Conservation (phyloP, 2,888 invertebrate species). For the Dryomyza anilis region DNA sequence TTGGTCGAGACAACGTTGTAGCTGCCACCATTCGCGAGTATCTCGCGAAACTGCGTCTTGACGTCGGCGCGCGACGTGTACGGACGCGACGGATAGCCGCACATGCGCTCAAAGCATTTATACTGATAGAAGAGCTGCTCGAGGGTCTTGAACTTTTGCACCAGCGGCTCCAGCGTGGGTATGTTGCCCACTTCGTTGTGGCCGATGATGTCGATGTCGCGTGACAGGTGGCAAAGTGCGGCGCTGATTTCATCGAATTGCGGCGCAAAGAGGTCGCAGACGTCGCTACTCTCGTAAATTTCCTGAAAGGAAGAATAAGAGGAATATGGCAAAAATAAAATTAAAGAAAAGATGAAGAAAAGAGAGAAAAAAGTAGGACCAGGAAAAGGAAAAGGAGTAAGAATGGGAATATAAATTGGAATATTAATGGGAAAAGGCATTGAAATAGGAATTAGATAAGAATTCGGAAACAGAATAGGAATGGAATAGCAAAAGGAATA, state of each 20-base stretch:
- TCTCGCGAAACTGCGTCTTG: slow-evolving; percentile 20
- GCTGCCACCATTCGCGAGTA: slow-evolving; percentile 46
- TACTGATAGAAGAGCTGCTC: slow-evolving; percentile 53
- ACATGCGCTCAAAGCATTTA: slow-evolving; percentile 51
- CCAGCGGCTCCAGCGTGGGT: slow-evolving; percentile 38
- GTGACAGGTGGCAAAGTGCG: slow-evolving; percentile 49
- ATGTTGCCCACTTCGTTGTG: slow-evolving; percentile 29
- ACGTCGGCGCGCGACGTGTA: slow-evolving; percentile 34
- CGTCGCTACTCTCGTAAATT: too few species aligned
- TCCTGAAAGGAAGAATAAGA: too few species aligned
- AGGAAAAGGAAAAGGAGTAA: too few species aligned
- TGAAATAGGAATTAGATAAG: too few species aligned
- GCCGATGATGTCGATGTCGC: slow-evolving; percentile 40
- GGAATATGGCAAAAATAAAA: neutral
- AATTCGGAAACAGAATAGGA: too few species aligned
- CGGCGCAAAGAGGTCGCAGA: slow-evolving; percentile 43
- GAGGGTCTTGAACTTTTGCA: slow-evolving; percentile 42
- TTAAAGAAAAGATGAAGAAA: neutral
- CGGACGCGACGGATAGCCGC: slow-evolving; percentile 34
- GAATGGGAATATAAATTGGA: too few species aligned
- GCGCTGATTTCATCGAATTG: slow-evolving; percentile 46
- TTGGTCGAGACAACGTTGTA: slow-evolving; percentile 35
- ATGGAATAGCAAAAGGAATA: too few species aligned
- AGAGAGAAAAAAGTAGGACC: neutral
- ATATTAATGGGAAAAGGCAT: too few species aligned